Percentiles rank a stretch among this genome's conserved stretches.
Conservation (phyloP, 2,888 invertebrate genomes). For the Drosophila crucigera region DNA sequence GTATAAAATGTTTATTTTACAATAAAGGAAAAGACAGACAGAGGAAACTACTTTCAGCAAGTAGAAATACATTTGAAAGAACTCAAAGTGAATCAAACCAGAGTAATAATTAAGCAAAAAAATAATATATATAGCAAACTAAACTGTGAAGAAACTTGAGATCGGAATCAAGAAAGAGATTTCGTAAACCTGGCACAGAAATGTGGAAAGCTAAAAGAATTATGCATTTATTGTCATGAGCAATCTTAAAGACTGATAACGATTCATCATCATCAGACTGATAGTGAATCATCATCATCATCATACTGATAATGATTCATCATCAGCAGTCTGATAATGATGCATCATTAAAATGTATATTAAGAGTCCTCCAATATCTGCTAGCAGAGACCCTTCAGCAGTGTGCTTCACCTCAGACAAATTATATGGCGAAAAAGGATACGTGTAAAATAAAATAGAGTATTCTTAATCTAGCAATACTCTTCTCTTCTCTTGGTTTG, state of each 20-base stretch:
- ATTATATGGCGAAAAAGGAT: background rate
- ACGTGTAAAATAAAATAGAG: fast-evolving
- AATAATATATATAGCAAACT: background rate
- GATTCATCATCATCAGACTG: too few species aligned
- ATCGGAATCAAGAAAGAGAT: background rate
- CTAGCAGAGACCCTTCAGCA: background rate
- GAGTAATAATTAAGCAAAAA: fast-evolving
- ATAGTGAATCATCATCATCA: too few species aligned
- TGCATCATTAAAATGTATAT: background rate
- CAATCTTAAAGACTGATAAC: background rate
- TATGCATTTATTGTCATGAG: background rate
- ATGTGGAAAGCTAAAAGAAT: background rate
- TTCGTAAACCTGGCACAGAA: background rate
- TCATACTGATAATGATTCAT: background rate
- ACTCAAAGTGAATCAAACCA: background rate
- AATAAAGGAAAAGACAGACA: background rate
- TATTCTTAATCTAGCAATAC: background rate
- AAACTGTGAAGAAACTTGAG: background rate
- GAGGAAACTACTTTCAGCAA: too few species aligned
- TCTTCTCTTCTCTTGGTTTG: too few species aligned
- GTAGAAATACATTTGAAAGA: background rate
- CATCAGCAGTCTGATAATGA: background rate
- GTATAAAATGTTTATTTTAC: background rate
- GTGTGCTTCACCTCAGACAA: background rate
- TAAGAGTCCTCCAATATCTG: background rate